Evolutionary conservation across 2,113 vertebrate species (phyloP).

Genomic region (Engraulis encrasicolus): DNA sequence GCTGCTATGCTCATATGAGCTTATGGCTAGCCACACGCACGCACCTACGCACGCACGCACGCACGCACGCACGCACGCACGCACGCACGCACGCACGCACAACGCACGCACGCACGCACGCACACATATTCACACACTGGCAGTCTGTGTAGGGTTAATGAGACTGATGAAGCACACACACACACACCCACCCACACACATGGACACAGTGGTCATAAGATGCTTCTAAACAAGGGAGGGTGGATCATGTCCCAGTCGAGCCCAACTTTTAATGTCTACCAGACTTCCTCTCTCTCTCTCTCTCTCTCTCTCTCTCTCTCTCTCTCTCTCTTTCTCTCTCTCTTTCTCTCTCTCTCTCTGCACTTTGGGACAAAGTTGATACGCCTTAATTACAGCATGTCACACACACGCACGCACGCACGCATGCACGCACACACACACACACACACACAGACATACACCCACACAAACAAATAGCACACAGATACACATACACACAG

Average conservation of each 20-base stretch:
- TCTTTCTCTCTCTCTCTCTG: no score
- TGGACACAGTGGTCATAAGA: background rate
- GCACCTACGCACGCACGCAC: background rate
- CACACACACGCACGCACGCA: background rate
- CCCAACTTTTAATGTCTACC: background rate
- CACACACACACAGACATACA: background rate
- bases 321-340: no score
- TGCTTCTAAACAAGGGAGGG: background rate
- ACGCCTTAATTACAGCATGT: background rate
- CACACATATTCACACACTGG: no score
- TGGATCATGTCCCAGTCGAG: background rate
- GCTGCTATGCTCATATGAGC: conserved; percentile 30
- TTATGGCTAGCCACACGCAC: background rate
- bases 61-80: background rate
- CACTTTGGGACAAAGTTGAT: background rate
- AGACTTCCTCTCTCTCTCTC: background rate
- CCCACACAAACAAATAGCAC: background rate
- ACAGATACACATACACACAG: background rate
- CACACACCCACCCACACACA: no score
- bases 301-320: no score
- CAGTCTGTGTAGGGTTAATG: no score
- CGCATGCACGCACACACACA: background rate
- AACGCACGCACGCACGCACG: no score
- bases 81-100: background rate
- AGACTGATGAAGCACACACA: no score